Percentiles rank a stretch among this genome's conserved stretches.
These are phyloP conservation scores for Amphiprion clarkii DNA, from an alignment of 2,797 vertebrate species.

Conservation along the genomic window DNA sequence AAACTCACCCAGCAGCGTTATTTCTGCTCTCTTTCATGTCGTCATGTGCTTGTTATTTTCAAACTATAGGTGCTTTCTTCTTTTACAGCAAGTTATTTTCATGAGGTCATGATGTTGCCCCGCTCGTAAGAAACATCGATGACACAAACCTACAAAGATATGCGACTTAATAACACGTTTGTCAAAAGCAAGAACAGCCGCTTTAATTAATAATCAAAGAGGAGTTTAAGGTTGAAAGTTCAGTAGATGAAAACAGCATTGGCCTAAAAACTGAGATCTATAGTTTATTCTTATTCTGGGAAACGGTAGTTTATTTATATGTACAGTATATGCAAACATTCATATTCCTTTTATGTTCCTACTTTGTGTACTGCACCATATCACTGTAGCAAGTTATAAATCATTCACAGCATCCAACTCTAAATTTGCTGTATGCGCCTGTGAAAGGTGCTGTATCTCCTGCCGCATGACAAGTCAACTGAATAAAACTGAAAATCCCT, in stretches of 20 bases:
- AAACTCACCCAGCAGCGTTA: neutral
- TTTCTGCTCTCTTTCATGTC: neutral
- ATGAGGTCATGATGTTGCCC: neutral
- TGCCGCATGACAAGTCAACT: neutral
- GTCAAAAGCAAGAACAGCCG: too few species aligned
- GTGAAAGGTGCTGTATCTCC: neutral
- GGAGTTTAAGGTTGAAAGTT: neutral
- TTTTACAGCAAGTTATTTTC: neutral
- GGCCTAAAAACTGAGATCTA: too few species aligned
- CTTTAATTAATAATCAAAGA: neutral
- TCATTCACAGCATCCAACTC: neutral
- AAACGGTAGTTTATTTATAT: neutral
- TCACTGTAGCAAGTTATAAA: neutral
- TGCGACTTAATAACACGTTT: neutral
- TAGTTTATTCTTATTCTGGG: neutral
- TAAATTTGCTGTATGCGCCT: neutral
- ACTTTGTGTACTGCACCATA: neutral
- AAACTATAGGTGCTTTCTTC: neutral
- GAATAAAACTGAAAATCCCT: neutral
- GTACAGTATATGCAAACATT: neutral
- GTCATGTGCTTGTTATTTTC: constrained; percentile 1
- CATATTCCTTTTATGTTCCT: too few species aligned
- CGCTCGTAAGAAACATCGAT: constrained; percentile 12
- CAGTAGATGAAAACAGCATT: too few species aligned
- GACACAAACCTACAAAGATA: constrained; percentile 7